Conservation (phyloP, 2,888 invertebrate species). For the Nasonovia ribisnigri region DNA sequence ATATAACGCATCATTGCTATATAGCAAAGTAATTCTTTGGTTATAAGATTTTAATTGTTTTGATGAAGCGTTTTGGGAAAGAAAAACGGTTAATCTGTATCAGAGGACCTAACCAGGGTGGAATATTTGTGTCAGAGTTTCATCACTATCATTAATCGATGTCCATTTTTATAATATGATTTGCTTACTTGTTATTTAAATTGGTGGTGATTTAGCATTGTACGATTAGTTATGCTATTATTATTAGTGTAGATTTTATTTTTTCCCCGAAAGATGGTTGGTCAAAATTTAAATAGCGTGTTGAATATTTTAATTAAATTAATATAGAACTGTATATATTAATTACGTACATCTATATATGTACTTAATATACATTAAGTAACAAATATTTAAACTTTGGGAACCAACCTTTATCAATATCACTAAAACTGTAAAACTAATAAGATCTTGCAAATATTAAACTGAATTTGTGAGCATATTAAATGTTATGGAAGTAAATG, state of each 20-base stretch:
- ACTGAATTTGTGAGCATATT: too few relatives aligned
- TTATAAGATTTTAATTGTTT: neutral
- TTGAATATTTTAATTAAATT: too few relatives aligned
- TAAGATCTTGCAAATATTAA: too few relatives aligned
- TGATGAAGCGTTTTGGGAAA: neutral
- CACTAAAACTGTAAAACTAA: too few relatives aligned
- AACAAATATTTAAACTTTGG: too few relatives aligned
- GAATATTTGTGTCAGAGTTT: neutral
- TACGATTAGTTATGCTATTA: neutral
- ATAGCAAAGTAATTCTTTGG: neutral
- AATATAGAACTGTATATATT: too few relatives aligned
- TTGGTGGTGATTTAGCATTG: neutral
- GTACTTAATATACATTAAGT: too few relatives aligned
- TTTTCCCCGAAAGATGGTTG: neutral
- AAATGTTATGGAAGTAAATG: too few relatives aligned
- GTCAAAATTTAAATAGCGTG: too few relatives aligned
- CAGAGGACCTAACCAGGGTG: neutral
- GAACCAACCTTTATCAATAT: too few relatives aligned
- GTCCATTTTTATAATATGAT: neutral
- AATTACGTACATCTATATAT: too few relatives aligned
- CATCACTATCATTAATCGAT: neutral
- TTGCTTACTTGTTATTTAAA: neutral
- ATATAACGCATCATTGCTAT: neutral
- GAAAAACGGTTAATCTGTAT: neutral
- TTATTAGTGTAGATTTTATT: neutral